Evolutionary conservation across 2,113 vertebrate genomes (phyloP).

Genomic region (Pachyramphus minor): DNA sequence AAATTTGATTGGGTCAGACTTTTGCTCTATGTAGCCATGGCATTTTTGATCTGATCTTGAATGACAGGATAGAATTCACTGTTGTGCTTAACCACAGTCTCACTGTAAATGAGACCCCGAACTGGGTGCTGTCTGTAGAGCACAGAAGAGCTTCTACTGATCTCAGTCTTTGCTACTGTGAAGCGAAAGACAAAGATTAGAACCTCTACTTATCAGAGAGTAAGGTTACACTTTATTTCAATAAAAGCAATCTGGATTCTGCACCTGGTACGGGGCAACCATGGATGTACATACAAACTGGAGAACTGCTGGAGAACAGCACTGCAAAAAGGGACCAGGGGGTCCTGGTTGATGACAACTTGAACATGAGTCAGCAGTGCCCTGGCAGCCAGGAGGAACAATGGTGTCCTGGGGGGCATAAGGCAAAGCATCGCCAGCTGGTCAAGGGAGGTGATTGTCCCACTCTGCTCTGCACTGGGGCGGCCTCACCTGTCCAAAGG

Average conservation of each 20-base stretch:
- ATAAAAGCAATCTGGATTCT: not conserved
- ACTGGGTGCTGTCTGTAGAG: not conserved
- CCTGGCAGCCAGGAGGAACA: not conserved
- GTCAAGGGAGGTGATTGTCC: not conserved
- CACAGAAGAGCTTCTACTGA: not conserved
- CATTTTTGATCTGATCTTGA: not conserved
- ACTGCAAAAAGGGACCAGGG: not conserved
- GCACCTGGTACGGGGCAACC: rapidly evolving
- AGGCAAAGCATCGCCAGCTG: rapidly evolving
- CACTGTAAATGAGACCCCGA: not conserved
- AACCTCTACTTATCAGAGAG: not conserved
- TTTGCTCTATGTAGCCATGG: not conserved
- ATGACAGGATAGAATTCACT: not conserved
- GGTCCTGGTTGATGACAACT: rapidly evolving
- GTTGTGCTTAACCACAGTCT: not conserved
- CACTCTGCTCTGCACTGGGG: not conserved
- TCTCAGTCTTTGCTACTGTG: not conserved
- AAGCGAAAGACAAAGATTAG: not conserved
- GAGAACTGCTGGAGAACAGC: not conserved
- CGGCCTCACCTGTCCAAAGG: not conserved
- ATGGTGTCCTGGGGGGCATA: rapidly evolving
- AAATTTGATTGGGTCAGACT: not conserved
- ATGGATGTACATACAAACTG: not conserved
- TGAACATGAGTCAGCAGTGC: not conserved
- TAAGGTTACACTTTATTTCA: not conserved